Percentiles rank a stretch among this genome's conserved stretches.
phyloP scores from a whole-genome alignment of 2,797 vertebrate species.

The Falco rusticolus region DNA sequence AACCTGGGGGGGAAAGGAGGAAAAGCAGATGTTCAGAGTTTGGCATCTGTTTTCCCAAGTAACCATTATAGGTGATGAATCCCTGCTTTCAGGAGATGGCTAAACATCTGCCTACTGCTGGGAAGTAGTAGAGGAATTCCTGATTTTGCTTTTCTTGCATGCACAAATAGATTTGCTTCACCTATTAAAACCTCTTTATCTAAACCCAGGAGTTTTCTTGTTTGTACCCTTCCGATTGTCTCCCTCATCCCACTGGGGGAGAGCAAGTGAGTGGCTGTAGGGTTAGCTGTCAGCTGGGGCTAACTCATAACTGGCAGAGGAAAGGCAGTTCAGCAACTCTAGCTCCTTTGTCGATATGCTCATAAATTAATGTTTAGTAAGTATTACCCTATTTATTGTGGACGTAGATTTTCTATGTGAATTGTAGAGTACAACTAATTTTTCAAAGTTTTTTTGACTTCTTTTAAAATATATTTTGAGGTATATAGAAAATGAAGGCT shows the following conservation, averaged over 20 bases:
- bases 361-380: not conserved
- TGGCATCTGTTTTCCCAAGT: not conserved
- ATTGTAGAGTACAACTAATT: not conserved
- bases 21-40: not conserved
- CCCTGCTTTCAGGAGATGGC: not conserved
- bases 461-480: not conserved
- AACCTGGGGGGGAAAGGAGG: not conserved
- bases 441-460: not conserved
- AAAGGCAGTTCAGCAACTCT: not conserved
- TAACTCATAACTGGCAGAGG: not conserved
- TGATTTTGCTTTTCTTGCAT: not conserved
- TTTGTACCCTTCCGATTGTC: not conserved
- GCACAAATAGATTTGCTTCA: not conserved
- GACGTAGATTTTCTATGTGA: not conserved
- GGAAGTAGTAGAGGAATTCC: not conserved
- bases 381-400: not conserved
- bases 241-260: not conserved
- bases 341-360: not conserved
- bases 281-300: not conserved
- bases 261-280: not conserved
- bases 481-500: not conserved
- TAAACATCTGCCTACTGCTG: not conserved
- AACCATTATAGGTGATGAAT: not conserved
- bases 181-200: not conserved
- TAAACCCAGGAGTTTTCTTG: not conserved